Base-by-base conservation (phyloP, 2,113 vertebrate genomes). In the Colius striatus region DNA sequence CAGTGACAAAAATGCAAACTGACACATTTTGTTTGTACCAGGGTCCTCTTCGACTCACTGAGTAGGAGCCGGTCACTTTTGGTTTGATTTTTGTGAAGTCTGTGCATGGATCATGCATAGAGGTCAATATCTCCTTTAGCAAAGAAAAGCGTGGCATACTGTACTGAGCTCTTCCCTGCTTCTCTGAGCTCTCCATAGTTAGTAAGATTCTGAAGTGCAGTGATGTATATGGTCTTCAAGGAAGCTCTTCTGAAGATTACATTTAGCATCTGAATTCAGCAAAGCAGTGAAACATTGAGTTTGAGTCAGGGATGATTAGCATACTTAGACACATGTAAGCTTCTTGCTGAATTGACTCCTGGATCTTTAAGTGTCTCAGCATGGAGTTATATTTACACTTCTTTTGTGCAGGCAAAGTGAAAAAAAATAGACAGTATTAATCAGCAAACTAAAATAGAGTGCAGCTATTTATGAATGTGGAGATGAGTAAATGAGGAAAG, bases 21-120 rank as follows among this genome's bases (percentile, higher is more conserved):
- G n/a, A 53, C 25, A 48, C 1, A 27, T 87, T 92, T 91, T 92
- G 73, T 89, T 96, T 95, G 79, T 85, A 85, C 16, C 79, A 74
- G 25, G 6, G 5, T 73, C 14, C 47, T 91, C 95, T 95, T 48
- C 66, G 72, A 87, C 18, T 60, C 32, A 41, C 23, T 85, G 5
- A 6, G 38, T 73, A 58, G 54, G 36, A 94, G 19, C 47, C 41
- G 87, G 45, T 81, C 50, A 70, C 23, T 94, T 61, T 34, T 90
- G 50, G 29, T 83, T 72, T 80, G 58, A 70, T 87, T 83, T 61
- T 66, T 23, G 38, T 48, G 36, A 68, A 91, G 55, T 61, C 36
- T 87, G 53, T 50, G 27, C 0, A 0, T 51, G 66, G 16, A 73
- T 65, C 4, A 2, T 50, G 47, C 36, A 6, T 13, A 76, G 54